Base-by-base conservation (phyloP, 2,888 invertebrate species). In the Cecidostiba fungosa region DNA sequence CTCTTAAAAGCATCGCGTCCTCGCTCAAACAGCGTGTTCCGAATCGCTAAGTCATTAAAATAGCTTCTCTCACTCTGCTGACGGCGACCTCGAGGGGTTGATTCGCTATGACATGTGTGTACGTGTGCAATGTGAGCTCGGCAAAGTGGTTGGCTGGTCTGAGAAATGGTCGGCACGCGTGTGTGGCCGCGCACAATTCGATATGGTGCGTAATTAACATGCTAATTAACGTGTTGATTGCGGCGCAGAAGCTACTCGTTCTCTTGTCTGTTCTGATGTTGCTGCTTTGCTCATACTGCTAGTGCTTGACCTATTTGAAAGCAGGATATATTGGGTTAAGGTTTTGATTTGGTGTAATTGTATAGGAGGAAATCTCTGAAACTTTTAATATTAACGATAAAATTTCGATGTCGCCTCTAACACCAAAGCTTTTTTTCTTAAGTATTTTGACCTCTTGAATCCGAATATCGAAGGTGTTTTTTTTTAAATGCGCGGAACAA, bases 141-240 rank as follows among this genome's bases (percentile, higher is more conserved):
- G 12, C 29, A 76, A 69, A 72, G 36, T 39, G n/a, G 54, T n/a
- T 59, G 6, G 23, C 23, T 36, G 5, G 19, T 54, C 43, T 26
- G 70, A 69, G 66, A 23, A 50, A 70, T 69, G 50, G 36, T 2
- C 62, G 62, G 43, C 72, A 78, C 59, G 50, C 47, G 78, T 32
- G 54, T 8, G 54, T 1, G 54, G 6, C 8, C 54, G n/a, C 19
- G 47, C 12, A 43, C 39, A 19, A 66, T 47, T 78, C 84, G 74
- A 79, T 85, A 59, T 73, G 82, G 78, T 69, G 69, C 84, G 79
- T 89, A 90, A 90, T 90, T 90, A 90, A 88, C 88, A 88, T 88
- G 80, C 86, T 88, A 89, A 90, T 90, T 90, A 90, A 88, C 88
- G 85, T 39, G 88, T 85, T 89, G 87, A 90, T 90, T 87, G 86